These are phyloP conservation scores for Craterocephalus amniculus DNA, from an alignment of 2,797 vertebrate genomes.

Conservation along the genomic window DNA sequence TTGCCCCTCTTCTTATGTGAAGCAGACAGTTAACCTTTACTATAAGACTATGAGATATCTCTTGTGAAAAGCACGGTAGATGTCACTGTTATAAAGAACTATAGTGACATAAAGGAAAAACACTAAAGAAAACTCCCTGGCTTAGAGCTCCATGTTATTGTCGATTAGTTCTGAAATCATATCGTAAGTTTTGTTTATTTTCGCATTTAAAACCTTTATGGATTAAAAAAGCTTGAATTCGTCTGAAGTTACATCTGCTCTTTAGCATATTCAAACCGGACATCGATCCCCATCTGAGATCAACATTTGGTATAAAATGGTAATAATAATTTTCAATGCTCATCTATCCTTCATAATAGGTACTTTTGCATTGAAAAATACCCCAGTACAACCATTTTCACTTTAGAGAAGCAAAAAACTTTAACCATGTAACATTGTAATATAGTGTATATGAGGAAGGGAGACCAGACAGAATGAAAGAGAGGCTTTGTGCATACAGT, in stretches of 20 bases:
- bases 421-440: neutral
- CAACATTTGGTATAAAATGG: neutral
- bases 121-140: neutral
- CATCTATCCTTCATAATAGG: neutral
- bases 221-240: neutral
- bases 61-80: constrained; percentile 4
- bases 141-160: neutral
- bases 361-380: neutral
- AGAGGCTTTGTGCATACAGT: constrained; percentile 42
- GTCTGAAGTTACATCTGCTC: too few species aligned
- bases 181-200: too few species aligned
- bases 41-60: neutral
- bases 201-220: neutral
- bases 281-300: too few species aligned
- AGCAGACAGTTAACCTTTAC: constrained; percentile 10
- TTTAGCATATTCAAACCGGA: too few species aligned
- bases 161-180: too few species aligned
- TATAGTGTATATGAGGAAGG: neutral
- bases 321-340: neutral
- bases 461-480: constrained; percentile 16
- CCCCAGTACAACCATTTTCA: neutral
- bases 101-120: neutral
- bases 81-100: neutral
- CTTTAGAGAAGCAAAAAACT: neutral
- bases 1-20: neutral